phyloP scores from a whole-genome alignment of 2,797 vertebrate genomes.

The Spheniscus humboldti region DNA sequence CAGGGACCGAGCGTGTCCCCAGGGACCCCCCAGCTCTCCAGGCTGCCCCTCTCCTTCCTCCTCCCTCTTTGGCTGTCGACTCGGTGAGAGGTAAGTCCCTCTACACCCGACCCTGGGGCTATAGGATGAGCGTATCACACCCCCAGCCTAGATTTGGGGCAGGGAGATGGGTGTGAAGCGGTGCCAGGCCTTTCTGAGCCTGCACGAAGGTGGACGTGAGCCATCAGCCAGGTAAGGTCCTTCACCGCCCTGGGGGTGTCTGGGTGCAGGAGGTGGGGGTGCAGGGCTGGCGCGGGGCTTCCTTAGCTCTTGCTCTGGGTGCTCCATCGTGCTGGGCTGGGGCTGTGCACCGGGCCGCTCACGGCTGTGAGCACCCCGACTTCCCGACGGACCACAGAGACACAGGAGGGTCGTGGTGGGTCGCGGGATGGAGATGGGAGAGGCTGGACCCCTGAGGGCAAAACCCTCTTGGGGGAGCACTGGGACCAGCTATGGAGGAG shows the following conservation, averaged over 20 bases:
- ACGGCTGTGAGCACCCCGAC: fast-evolving
- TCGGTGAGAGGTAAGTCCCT: neutral
- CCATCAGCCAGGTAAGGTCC: neutral
- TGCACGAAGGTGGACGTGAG: fast-evolving
- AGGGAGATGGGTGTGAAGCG: neutral
- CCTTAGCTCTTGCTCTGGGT: neutral
- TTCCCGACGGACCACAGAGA: fast-evolving
- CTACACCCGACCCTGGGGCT: fast-evolving
- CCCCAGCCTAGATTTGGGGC: neutral
- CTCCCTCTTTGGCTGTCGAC: neutral
- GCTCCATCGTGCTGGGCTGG: neutral
- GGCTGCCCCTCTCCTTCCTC: neutral
- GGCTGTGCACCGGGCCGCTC: neutral
- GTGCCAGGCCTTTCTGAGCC: neutral
- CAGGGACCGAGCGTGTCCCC: neutral
- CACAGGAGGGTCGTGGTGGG: fast-evolving
- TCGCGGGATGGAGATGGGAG: neutral
- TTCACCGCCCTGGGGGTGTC: fast-evolving
- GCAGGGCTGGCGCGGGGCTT: neutral
- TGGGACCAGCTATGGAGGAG: neutral
- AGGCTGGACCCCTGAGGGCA: fast-evolving
- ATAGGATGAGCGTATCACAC: fast-evolving
- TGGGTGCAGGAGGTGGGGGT: neutral
- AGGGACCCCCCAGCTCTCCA: neutral
- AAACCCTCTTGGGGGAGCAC: neutral